Conservation (phyloP, 2,797 vertebrate genomes). For the Helostoma temminkii region DNA sequence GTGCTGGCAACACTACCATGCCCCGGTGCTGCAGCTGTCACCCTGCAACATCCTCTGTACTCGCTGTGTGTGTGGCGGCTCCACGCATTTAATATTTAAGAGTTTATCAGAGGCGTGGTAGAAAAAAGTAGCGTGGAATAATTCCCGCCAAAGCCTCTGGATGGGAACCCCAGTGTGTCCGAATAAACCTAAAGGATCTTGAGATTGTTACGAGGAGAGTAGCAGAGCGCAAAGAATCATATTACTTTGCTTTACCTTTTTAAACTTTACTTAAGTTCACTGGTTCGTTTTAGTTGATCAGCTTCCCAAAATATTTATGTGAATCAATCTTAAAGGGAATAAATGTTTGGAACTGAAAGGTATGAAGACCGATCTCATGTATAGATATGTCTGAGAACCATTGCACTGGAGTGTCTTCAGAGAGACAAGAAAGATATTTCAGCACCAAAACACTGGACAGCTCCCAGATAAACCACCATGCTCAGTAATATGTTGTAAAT, state of each 20-base stretch:
- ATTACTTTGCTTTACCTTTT: neutral
- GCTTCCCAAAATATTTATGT: neutral
- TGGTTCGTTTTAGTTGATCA: neutral
- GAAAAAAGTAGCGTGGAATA: neutral
- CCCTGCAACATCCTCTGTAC: conserved; percentile 38
- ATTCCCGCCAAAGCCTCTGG: neutral
- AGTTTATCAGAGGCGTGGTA: conserved; percentile 10
- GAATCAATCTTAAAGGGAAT: neutral
- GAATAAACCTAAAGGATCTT: neutral
- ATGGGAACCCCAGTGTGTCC: neutral
- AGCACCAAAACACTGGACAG: conserved; percentile 74
- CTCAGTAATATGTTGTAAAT: conserved; percentile 11
- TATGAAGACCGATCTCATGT: too few species aligned
- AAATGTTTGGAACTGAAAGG: neutral
- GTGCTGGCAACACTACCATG: conserved; percentile 59
- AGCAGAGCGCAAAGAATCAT: neutral
- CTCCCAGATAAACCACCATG: conserved; percentile 31
- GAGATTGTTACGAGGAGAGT: neutral
- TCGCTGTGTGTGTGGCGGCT: neutral
- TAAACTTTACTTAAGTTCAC: neutral
- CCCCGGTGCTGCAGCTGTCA: conserved; percentile 44
- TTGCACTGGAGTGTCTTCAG: neutral
- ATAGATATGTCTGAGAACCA: neutral
- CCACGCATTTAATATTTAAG: conserved; percentile 23
- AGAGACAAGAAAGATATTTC: conserved; percentile 24